Evolutionary conservation across 2,113 vertebrate species (phyloP).

Genomic region (Odobenus rosmarus): DNA sequence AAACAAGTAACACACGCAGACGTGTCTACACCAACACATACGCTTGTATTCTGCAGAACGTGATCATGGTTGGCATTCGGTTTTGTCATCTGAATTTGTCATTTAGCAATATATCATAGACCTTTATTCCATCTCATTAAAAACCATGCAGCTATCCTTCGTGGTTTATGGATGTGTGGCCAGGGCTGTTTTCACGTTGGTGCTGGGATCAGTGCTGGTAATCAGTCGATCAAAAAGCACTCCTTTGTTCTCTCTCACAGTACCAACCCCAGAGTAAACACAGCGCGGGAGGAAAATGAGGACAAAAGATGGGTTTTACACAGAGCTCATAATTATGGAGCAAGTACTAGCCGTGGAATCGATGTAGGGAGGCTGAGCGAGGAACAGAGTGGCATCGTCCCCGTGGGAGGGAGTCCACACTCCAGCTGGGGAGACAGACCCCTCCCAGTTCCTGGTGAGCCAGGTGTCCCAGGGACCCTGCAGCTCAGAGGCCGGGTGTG

Average conservation of each 20-base stretch:
- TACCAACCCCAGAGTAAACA: neutral
- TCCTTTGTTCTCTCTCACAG: neutral
- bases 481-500: neutral
- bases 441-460: neutral
- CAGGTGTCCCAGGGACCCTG: neutral
- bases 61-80: neutral
- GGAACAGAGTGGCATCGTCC: neutral
- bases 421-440: neutral
- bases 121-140: neutral
- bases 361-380: neutral
- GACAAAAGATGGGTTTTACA: neutral
- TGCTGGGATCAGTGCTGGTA: neutral
- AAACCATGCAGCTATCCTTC: neutral
- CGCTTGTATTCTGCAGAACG: neutral
- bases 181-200: rapidly evolving
- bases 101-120: neutral
- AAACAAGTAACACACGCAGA: neutral
- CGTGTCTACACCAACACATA: rapidly evolving
- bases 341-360: neutral
- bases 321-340: neutral
- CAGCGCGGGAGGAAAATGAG: neutral
- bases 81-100: neutral
- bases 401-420: neutral
- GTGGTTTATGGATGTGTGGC: neutral
- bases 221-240: neutral